Base-by-base conservation (phyloP, 2,888 invertebrate species). In the Amphipyra berbera region DNA sequence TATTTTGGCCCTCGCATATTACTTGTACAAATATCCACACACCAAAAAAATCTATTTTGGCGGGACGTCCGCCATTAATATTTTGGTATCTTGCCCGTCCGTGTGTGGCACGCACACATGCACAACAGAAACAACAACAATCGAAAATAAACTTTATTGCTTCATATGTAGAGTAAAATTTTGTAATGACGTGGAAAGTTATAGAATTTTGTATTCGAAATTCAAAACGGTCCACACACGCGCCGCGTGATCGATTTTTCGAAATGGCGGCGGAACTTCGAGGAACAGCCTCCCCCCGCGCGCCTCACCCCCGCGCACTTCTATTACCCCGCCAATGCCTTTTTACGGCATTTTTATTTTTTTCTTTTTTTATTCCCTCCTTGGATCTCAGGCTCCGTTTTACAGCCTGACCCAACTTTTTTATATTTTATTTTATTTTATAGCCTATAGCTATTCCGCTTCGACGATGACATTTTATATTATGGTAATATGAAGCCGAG, bases 241-340 rank as follows among this genome's bases (percentile, higher is more conserved):
- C 90, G 91, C 88, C 86, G 83, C 78, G 85, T 89, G 90, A 93
- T 93, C 93, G 93, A 93, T 93, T 93, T 78, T 93, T 93, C 86
- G 91, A 93, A 79, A 80, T 71, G 73, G 78, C 73, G 80, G 54
- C 68, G 79, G 76, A 82, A 83, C 80, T 87, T 85, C 77, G 82
- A 80, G 81, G 81, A 81, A 81, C 76, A 53, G 45, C 49, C 62
- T 76, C 72, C 69, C 69, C 79, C 68, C 66, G 44, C 60, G 47
- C 71, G 68, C 73, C 79, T 57, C 74, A 58, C 70, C 79, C 76
- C 77, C 67, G 44, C 71, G 13, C 79, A 58, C 80, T 82, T 86
- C 86, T 84, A 88, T 87, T 84, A 86, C 87, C 84, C 82, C 85
- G 79, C 85, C 79, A 79, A 82, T 83, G 84, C 83, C 83, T 86